A percentile compares a stretch with the other conserved stretches of the same genome.
Evolutionary conservation across 2,888 invertebrate species (phyloP).

Genomic region (Thumatha senex): DNA sequence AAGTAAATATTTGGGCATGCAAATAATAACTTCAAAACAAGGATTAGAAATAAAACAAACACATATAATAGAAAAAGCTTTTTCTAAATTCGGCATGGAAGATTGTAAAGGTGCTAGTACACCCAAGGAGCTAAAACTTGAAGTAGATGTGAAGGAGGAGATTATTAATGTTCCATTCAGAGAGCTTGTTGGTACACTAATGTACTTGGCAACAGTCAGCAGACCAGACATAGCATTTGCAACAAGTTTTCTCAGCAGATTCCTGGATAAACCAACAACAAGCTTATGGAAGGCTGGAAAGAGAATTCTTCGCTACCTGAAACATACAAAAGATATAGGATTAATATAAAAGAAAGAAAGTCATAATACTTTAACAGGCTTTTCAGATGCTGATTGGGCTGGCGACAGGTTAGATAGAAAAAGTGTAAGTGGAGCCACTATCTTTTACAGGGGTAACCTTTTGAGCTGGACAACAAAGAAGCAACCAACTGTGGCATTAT

Average conservation of each 20-base stretch:
- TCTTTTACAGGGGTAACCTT: neutral
- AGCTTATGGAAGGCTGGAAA: neutral
- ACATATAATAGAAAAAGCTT: too few relatives aligned
- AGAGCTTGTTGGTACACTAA: neutral
- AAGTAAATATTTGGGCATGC: too few relatives aligned
- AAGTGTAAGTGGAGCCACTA: neutral
- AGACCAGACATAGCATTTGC: neutral
- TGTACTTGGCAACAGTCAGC: neutral
- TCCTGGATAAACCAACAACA: neutral
- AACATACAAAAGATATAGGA: neutral
- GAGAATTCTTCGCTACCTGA: neutral
- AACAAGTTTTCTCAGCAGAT: neutral
- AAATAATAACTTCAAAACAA: too few relatives aligned
- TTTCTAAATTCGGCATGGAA: too few relatives aligned
- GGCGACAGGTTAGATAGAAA: neutral
- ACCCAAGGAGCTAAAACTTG: too few relatives aligned
- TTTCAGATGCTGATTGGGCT: slow-evolving; percentile 6
- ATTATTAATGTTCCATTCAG: too few relatives aligned
- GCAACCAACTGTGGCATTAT: neutral
- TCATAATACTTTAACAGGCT: neutral
- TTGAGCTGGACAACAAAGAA: slow-evolving; percentile 4
- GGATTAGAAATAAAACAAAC: too few relatives aligned
- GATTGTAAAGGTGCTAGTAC: too few relatives aligned
- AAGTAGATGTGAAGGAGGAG: too few relatives aligned
- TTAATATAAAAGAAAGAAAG: neutral